These are phyloP conservation scores for Apeltes quadracus DNA, from an alignment of 2,113 vertebrate species.

Conservation along the genomic window DNA sequence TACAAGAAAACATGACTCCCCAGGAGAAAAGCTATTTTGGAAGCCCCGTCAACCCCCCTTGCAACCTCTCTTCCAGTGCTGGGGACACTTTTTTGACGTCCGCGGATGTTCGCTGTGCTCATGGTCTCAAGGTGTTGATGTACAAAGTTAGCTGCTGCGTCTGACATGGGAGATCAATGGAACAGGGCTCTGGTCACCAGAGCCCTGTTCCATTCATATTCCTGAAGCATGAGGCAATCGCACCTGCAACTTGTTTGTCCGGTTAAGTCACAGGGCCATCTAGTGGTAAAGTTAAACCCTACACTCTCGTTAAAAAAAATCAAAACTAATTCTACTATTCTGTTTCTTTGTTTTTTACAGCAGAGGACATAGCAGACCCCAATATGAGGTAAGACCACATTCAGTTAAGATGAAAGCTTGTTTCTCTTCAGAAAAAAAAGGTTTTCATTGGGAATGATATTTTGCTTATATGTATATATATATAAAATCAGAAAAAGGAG, in stretches of 20 bases:
- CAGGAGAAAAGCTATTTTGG: conserved; percentile 61
- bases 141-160: conserved; percentile 30
- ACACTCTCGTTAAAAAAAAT: neutral
- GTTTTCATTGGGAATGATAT: neutral
- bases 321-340: neutral
- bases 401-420: neutral
- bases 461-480: neutral
- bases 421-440: neutral
- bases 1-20: conserved; percentile 63
- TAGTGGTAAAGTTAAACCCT: conserved; percentile 24
- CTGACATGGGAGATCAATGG: conserved; percentile 57
- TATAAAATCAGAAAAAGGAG: conserved; percentile 51
- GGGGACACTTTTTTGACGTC: conserved; percentile 26
- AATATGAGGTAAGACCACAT: conserved; percentile 42
- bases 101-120: conserved; percentile 32
- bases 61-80: neutral
- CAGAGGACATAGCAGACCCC: neutral
- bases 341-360: conserved; percentile 30
- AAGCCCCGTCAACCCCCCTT: conserved; percentile 6
- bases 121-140: conserved; percentile 41
- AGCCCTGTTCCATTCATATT: conserved; percentile 25
- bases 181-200: conserved; percentile 36
- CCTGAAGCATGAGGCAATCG: conserved; percentile 12
- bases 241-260: conserved; percentile 7
- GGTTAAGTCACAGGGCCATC: conserved; percentile 50